These are phyloP conservation scores for Noturus placidus DNA, from an alignment of 2,113 vertebrate species.

Conservation along the genomic window DNA sequence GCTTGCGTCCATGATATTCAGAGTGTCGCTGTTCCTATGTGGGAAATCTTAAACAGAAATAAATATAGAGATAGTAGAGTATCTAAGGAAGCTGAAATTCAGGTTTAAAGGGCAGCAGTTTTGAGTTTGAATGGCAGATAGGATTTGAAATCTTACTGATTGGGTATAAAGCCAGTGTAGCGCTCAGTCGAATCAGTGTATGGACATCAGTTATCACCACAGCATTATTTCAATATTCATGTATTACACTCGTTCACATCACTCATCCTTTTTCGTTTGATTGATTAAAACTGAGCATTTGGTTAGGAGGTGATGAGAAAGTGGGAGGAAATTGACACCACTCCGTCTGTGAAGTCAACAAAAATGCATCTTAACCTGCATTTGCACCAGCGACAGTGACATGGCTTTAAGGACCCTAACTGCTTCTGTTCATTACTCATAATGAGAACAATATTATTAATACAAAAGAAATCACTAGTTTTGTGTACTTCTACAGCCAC, in stretches of 20 bases:
- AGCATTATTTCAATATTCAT: constrained; percentile 17
- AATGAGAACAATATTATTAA: background rate
- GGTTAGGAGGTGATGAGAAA: constrained; percentile 5
- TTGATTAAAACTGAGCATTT: constrained; percentile 12
- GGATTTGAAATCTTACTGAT: background rate
- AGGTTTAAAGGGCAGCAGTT: background rate
- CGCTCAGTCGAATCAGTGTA: background rate
- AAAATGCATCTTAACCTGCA: constrained; percentile 13
- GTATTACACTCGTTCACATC: background rate
- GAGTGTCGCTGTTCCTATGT: background rate
- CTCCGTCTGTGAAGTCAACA: background rate
- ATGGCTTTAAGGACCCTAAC: constrained; percentile 2
- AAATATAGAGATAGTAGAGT: background rate
- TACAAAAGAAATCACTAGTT: background rate
- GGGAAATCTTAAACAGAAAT: background rate
- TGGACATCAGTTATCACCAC: background rate
- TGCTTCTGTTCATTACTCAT: constrained; percentile 27
- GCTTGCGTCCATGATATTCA: constrained; percentile 8
- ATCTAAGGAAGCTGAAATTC: background rate
- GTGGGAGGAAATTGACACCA: background rate
- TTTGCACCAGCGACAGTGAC: constrained; percentile 5
- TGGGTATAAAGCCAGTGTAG: background rate
- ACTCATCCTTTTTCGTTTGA: background rate
- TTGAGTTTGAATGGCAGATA: background rate
- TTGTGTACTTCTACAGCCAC: constrained; percentile 24